Evolutionary conservation across 2,888 invertebrate species (phyloP).

Genomic region (Beris morrisii): DNA sequence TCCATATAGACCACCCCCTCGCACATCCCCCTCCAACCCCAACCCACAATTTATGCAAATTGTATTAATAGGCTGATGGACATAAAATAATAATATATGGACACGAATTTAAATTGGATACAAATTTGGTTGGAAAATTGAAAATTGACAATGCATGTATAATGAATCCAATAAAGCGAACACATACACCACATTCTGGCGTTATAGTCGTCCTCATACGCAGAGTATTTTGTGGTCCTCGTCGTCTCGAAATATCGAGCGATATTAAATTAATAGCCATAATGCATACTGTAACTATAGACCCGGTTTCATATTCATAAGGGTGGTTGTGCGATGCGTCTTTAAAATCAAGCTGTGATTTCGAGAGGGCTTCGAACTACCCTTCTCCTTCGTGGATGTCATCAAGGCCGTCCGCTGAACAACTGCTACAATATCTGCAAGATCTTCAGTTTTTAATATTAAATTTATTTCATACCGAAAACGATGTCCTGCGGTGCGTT

Average conservation of each 20-base stretch:
- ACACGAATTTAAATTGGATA: conserved; percentile 38
- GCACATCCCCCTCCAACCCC: too few relatives aligned
- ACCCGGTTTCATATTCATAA: too few relatives aligned
- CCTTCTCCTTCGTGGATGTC: conserved; percentile 4
- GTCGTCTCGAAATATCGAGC: too few relatives aligned
- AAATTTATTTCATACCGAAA: conserved; percentile 31
- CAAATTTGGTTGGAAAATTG: conserved; percentile 39
- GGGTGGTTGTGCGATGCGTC: too few relatives aligned
- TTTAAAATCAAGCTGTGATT: conserved; percentile 24
- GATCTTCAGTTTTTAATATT: conserved; percentile 36
- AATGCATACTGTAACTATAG: too few relatives aligned
- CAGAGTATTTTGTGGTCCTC: not conserved
- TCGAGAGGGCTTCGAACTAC: conserved; percentile 11
- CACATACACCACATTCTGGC: not conserved
- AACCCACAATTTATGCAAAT: conserved; percentile 36
- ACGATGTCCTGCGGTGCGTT: conserved; percentile 31
- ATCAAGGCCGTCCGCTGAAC: not conserved
- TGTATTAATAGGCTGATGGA: conserved; percentile 37
- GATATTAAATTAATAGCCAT: too few relatives aligned
- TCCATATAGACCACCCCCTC: not conserved
- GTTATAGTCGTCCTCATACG: not conserved
- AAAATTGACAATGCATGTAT: conserved; percentile 40
- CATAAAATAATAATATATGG: conserved; percentile 39
- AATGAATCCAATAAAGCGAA: conserved; percentile 34
- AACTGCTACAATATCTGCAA: conserved; percentile 34